Conservation (phyloP, 2,113 vertebrate species). For the Vidua macroura region DNA sequence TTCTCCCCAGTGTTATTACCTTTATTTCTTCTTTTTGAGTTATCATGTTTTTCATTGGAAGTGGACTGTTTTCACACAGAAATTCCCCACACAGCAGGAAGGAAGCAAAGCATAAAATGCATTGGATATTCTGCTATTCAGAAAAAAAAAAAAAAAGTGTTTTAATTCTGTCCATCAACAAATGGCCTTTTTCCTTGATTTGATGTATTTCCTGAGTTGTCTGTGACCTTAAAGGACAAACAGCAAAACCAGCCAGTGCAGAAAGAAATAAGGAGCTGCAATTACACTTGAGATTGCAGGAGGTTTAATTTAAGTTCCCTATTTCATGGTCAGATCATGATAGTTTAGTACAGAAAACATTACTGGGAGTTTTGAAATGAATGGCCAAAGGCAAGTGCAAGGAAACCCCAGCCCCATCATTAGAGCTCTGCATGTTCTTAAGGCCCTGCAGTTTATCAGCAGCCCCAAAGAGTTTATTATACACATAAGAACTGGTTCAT, state of each 20-base stretch:
- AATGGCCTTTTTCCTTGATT: background rate
- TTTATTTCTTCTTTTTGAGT: background rate
- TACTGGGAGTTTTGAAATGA: background rate
- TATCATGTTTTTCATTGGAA: background rate
- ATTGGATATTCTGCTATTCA: background rate
- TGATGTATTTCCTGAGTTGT: background rate
- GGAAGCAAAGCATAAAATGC: background rate
- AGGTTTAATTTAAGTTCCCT: background rate
- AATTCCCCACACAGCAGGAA: background rate
- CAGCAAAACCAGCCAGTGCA: background rate
- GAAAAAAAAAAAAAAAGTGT: accelerated
- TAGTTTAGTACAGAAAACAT: background rate
- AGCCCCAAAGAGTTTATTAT: background rate
- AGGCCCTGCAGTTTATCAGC: background rate
- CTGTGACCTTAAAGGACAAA: background rate
- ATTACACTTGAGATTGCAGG: background rate
- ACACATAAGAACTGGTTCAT: background rate
- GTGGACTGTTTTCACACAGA: background rate
- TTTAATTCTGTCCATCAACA: background rate
- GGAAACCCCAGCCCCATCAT: background rate
- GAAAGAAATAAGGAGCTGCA: background rate
- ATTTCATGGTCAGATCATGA: background rate
- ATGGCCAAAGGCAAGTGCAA: background rate
- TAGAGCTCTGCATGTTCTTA: background rate
- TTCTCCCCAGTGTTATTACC: background rate